Conservation (phyloP, 1,140 invertebrate species). For the Aphaenogaster ashmeadi region DNA sequence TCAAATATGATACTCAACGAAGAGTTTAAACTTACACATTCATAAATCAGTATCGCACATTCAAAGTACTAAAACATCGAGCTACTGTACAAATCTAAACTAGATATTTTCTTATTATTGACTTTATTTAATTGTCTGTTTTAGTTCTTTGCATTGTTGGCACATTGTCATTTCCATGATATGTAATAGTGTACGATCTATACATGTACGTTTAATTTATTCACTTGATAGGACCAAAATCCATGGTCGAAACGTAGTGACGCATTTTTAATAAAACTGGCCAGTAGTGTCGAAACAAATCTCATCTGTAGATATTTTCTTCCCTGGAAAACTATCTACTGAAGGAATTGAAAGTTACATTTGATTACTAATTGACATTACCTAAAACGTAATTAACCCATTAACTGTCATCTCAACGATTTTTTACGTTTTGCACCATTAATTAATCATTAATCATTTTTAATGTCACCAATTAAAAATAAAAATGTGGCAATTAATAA, state of each 20-base stretch:
- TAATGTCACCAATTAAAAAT: neutral
- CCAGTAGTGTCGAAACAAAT: too few species aligned
- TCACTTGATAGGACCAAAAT: too few species aligned
- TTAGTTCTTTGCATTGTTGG: too few species aligned
- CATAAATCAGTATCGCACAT: neutral
- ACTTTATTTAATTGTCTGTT: too few species aligned
- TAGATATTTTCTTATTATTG: neutral
- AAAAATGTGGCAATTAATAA: neutral
- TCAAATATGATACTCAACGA: neutral
- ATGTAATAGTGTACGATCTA: too few species aligned
- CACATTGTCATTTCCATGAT: too few species aligned
- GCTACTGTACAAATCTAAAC: neutral
- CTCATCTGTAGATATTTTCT: too few species aligned
- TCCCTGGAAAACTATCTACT: neutral
- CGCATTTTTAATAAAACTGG: too few species aligned
- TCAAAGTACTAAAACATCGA: neutral
- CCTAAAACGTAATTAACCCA: neutral
- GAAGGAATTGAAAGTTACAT: neutral
- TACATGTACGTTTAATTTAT: too few species aligned
- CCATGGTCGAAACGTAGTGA: too few species aligned
- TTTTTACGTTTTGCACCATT: neutral
- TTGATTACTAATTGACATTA: neutral
- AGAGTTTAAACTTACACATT: neutral
- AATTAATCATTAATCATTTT: slow-evolving; percentile 9
- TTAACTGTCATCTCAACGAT: neutral